Percentiles rank a stretch among this genome's conserved stretches.
Conservation (phyloP, 2,113 vertebrate species). For the Todiramphus saurophagus region DNA sequence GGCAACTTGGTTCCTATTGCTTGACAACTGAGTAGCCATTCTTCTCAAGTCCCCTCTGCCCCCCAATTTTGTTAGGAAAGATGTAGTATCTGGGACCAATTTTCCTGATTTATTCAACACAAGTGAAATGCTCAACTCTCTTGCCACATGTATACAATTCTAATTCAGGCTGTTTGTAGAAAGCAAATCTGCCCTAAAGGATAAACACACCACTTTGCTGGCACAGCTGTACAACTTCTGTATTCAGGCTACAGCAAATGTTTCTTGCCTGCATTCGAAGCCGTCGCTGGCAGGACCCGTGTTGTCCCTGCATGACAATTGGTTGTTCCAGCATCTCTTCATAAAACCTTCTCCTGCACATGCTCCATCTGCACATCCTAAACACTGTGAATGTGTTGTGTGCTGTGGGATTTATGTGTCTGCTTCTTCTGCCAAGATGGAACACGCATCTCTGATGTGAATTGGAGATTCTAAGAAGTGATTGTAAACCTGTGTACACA, state of each 20-base stretch:
- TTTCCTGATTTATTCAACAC: neutral
- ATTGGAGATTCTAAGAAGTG: neutral
- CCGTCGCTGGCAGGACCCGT: constrained; percentile 14
- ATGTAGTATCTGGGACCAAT: neutral
- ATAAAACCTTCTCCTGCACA: constrained; percentile 14
- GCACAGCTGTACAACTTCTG: constrained; percentile 57
- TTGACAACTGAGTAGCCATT: neutral
- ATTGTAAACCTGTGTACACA: neutral
- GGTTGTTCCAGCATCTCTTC: constrained; percentile 31
- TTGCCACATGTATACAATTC: neutral
- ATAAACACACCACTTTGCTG: constrained; percentile 53
- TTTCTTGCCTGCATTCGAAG: constrained; percentile 47
- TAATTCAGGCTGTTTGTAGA: constrained; percentile 57
- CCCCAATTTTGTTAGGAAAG: neutral
- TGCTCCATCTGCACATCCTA: constrained; percentile 52
- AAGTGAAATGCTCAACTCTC: constrained; percentile 7
- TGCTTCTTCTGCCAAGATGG: constrained; percentile 12
- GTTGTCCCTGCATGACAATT: neutral
- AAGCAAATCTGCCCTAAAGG: constrained; percentile 60
- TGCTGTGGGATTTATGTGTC: constrained; percentile 37
- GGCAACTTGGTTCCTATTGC: neutral
- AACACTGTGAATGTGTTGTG: constrained; percentile 27
- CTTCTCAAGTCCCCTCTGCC: neutral
- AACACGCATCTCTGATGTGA: neutral
- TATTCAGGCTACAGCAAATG: constrained; percentile 48